Evolutionary conservation across 2,797 vertebrate genomes (phyloP).

Genomic region (Nothura maculosa): DNA sequence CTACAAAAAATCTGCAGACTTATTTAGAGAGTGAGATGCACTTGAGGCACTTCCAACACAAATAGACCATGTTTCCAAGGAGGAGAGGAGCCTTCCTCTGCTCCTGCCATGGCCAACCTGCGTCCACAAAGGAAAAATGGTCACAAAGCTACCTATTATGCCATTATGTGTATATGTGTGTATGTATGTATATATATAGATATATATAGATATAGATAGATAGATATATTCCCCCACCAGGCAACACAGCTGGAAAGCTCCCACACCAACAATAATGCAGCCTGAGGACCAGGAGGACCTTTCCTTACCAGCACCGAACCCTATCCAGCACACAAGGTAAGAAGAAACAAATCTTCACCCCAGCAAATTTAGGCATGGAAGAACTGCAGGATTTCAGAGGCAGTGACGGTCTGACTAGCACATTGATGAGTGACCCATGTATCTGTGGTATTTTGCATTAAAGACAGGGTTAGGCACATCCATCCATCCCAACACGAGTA

Average conservation of each 20-base stretch:
- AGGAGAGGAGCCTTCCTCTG: no score
- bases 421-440: not conserved
- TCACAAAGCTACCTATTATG: no score
- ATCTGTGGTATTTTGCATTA: not conserved
- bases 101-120: no score
- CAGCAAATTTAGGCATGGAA: accelerated
- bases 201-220: no score
- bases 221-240: no score
- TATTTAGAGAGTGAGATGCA: not conserved
- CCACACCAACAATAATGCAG: no score
- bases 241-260: no score
- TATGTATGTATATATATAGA: no score
- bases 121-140: no score
- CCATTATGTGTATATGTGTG: no score
- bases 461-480: not conserved
- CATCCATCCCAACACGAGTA: accelerated
- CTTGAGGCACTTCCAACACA: not conserved
- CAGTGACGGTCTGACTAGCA: not conserved
- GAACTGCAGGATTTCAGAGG: not conserved
- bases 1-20: accelerated
- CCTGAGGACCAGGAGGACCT: no score
- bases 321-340: not conserved
- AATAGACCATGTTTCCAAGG: not conserved
- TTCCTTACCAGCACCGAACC: no score
- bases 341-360: not conserved